phyloP scores from a whole-genome alignment of 2,888 invertebrate genomes.

The Drosophila birchii region DNA sequence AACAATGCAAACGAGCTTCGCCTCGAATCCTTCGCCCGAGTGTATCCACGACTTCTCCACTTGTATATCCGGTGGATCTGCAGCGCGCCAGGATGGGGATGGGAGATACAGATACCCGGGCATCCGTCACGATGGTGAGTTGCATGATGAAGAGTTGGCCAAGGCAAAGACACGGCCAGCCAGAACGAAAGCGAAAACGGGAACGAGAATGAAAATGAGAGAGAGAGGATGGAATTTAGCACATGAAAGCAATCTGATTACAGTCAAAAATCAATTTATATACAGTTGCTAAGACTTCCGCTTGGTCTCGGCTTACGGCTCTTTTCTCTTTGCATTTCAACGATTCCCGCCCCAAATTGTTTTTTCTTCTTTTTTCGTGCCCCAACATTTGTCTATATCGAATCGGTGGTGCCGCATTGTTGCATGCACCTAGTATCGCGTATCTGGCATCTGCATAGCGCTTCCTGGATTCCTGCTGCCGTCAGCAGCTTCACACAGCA shows the following conservation, averaged over 20 bases:
- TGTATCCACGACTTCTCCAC: conserved; percentile 90
- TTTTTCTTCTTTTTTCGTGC: conserved; percentile 31
- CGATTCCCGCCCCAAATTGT: conserved; percentile 35
- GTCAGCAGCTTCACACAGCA: conserved; percentile 30
- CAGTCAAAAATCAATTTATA: conserved; percentile 62
- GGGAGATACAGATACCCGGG: conserved; percentile 7
- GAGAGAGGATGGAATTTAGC: conserved; percentile 38
- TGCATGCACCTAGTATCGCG: conserved; percentile 45
- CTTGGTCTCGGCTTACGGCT: conserved; percentile 24
- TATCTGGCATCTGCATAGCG: conserved; percentile 25
- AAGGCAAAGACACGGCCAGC: conserved; percentile 7
- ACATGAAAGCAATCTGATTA: conserved; percentile 56
- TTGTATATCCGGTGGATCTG: conserved; percentile 90
- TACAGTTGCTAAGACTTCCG: conserved; percentile 45
- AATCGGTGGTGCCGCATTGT: conserved; percentile 31
- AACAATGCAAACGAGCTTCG: conserved; percentile 89
- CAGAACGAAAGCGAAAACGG: conserved; percentile 15
- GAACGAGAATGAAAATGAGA: conserved; percentile 4
- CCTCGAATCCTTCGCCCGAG: conserved; percentile 89
- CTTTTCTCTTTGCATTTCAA: conserved; percentile 12
- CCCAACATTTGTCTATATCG: conserved; percentile 27
- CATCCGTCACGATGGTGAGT: conserved; percentile 37
- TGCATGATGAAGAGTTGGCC: conserved; percentile 19
- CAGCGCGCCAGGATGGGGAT: conserved; percentile 12
- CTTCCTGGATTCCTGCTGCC: conserved; percentile 18